Conservation (phyloP, 2,113 vertebrate genomes). For the Hippocampus guttulatus region DNA sequence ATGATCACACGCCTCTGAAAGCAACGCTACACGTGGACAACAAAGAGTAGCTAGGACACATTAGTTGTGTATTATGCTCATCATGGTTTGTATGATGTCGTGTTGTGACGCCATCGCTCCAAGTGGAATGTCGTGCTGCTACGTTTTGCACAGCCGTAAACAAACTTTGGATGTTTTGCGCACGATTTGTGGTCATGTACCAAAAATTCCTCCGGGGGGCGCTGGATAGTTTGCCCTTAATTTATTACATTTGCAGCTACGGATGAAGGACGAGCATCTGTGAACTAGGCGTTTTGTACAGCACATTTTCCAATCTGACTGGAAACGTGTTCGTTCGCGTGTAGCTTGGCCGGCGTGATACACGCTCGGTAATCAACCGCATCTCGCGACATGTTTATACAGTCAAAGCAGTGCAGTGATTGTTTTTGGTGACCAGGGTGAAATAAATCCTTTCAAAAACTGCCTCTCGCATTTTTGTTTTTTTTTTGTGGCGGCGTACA, state of each 20-base stretch:
- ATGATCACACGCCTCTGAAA: constrained; percentile 30
- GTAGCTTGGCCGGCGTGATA: constrained; percentile 9
- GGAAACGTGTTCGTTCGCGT: constrained; percentile 39
- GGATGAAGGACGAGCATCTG: constrained; percentile 27
- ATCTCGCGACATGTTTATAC: constrained; percentile 42
- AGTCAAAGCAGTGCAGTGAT: constrained; percentile 41
- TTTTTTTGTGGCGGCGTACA: background rate
- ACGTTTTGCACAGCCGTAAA: constrained; percentile 65
- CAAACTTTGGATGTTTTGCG: constrained; percentile 61
- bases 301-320: constrained; percentile 28
- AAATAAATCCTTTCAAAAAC: constrained; percentile 57
- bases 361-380: constrained; percentile 36
- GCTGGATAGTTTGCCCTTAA: constrained; percentile 38
- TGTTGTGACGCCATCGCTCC: constrained; percentile 51
- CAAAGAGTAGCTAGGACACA: constrained; percentile 11
- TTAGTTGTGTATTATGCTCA: constrained; percentile 28
- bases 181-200: constrained; percentile 33
- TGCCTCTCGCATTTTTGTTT: background rate
- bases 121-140: constrained; percentile 58
- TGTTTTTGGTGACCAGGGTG: constrained; percentile 56
- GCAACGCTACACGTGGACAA: constrained; percentile 21
- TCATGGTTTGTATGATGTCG: constrained; percentile 36
- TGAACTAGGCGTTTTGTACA: constrained; percentile 52
- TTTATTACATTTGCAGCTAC: constrained; percentile 30
- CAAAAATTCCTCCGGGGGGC: constrained; percentile 27